Base-by-base conservation (phyloP, 2,797 vertebrate species). In the Glyptemys insculpta region DNA sequence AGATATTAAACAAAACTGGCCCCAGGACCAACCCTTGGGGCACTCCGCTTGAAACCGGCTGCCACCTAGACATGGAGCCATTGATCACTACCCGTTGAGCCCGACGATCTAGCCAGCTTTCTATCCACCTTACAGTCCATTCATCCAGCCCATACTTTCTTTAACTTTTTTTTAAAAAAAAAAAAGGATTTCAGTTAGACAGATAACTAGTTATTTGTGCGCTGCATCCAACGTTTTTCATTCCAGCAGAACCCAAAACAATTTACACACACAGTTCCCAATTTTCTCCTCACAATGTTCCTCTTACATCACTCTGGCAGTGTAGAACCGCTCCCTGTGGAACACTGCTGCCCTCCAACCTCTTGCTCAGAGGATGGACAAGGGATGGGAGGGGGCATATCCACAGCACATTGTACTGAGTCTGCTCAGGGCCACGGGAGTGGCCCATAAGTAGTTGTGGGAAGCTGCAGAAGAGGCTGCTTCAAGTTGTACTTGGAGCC, bases 221-320 rank as follows among this genome's bases (percentile, higher is more conserved):
- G 8, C 85, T 12, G 0, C 3, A 57, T 31, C 49, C 1, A 6
- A 50, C 1, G 80, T 1, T 1, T 88, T 65, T 37, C 3, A 87
- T 47, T 37, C 44, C 34, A 89, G 83, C 4, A 79, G 44, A 91
- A 80, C 15, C 49, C 29, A 3, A 8, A 68, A 12, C 8, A 1
- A 4, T 34, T 94, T 68, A 56, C 21, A 54, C 44, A 37, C n/a
- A 18, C 7, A 25, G 23, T 2, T 59, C 3, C 47, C 12, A 34
- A 31, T 3, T 62, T 80, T 49, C 6, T 23, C 53, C 5, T 23
- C 34, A 76, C 50, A 31, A 31, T 12, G 34, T 74, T 15, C 27
- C 49, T 68, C 83, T 5, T 56, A 29, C 37, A 34, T 52, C 59
- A 27, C 62, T 86, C 54, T 65, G 23, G 79, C 34, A 88, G 50